A percentile compares a stretch with the other conserved stretches of the same genome.
Evolutionary conservation across 2,113 vertebrate genomes (phyloP).

Genomic region (Bufo gargarizans): DNA sequence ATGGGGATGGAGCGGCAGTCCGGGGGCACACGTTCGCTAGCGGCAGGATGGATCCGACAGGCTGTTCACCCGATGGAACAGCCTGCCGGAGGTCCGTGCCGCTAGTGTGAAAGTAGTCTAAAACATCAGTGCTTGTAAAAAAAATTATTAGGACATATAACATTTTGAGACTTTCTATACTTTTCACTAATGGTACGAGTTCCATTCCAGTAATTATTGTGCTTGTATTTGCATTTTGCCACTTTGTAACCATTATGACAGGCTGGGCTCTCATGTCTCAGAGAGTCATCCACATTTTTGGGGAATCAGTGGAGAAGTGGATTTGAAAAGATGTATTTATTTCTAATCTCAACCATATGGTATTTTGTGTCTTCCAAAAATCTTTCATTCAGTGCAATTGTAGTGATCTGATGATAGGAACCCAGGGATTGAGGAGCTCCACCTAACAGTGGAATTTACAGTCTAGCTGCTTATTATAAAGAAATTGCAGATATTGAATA

Average conservation of each 20-base stretch:
- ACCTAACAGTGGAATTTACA: constrained; percentile 10
- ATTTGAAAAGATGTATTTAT: background rate
- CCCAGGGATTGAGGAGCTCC: background rate
- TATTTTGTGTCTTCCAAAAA: constrained; percentile 14
- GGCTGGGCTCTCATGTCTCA: background rate
- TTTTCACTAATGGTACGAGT: background rate
- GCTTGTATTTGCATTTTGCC: background rate
- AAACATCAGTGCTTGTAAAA: background rate
- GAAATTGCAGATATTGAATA: background rate
- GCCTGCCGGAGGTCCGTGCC: no score
- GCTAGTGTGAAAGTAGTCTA: background rate
- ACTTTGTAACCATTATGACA: background rate
- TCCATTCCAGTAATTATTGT: background rate
- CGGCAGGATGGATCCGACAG: no score
- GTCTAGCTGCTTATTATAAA: background rate
- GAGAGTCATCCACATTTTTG: background rate
- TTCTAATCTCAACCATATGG: constrained; percentile 32
- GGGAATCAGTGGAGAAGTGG: background rate
- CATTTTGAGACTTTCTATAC: background rate
- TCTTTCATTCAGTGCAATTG: constrained; percentile 8
- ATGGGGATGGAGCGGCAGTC: no score
- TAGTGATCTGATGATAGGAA: background rate
- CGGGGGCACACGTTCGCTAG: no score
- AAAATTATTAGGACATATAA: background rate
- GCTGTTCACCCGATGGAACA: no score